These are phyloP conservation scores for Epicauta chinensis DNA, from an alignment of 1,140 invertebrate genomes.

Conservation along the genomic window DNA sequence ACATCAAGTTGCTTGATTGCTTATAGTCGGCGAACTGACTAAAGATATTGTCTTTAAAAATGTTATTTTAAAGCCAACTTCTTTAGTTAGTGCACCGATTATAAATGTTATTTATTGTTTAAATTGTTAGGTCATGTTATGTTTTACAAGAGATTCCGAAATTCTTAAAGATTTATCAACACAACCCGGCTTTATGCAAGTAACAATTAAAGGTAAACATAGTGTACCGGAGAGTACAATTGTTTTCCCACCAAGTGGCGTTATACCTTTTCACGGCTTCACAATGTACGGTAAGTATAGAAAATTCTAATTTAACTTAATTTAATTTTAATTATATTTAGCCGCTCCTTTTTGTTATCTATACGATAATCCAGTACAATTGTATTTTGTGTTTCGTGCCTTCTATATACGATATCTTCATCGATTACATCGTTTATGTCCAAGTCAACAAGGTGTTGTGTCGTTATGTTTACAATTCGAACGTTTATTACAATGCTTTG, in stretches of 20 bases:
- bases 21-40: not conserved
- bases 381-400: constrained; percentile 87
- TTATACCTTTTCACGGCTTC: constrained; percentile 95
- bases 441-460: constrained; percentile 81
- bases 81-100: too few species aligned
- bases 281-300: constrained; percentile 86
- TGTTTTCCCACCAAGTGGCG: constrained; percentile 87
- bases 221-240: constrained; percentile 60
- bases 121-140: constrained; percentile 68
- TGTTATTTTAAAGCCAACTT: too few species aligned
- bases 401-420: constrained; percentile 91
- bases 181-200: constrained; percentile 55
- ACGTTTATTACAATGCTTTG: constrained; percentile 81
- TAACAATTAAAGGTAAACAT: constrained; percentile 65
- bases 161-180: constrained; percentile 60
- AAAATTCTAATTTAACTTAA: not conserved
- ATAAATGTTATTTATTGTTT: constrained; percentile 26
- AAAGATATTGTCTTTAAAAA: too few species aligned
- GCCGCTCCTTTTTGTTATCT: constrained; percentile 92
- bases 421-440: constrained; percentile 83
- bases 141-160: constrained; percentile 84
- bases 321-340: constrained; percentile 41
- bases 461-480: constrained; percentile 81
- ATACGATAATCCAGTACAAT: constrained; percentile 76
- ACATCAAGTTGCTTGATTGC: constrained; percentile 63